Evolutionary conservation across 2,888 invertebrate species (phyloP), one percentile per base, ranked within the genome.

Genomic region (Tiliacea aurago): DNA sequence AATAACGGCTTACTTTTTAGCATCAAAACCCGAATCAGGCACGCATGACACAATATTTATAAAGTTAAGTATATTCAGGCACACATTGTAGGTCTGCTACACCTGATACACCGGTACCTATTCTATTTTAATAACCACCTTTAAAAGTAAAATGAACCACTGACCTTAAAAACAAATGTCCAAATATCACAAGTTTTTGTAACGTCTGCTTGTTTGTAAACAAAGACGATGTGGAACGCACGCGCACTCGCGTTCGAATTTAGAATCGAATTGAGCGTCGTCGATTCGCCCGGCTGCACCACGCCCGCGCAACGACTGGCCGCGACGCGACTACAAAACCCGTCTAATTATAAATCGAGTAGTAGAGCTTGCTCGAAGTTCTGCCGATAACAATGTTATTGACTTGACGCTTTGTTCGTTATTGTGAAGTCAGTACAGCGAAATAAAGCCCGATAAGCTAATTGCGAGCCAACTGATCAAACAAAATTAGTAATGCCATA

Each of bases 141-240:
- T 1, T 56, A 41, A 20, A 64, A 68, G 0, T 53, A 33, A 45
- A 47, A 43, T 23, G 18, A 61, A 23, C n/a, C 56, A 76, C 86
- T 64, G 65, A 86, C 86, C 86, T 74, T 70, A 4, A 51, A 62
- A 9, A 43, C 23, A 67, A 59, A 62, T 70, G 49, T 61, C 59
- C 68, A 66, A 73, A 73, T 55, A 70, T 59, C 73, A 73, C 69
- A 62, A 68, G 37, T 51, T 78, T 67, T 64, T 53, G 11, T 47
- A 63, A 70, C n/a, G 76, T 37, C 33, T 70, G 69, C 51, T 43
- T 68, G 65, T 91, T 91, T 89, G 90, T 91, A 91, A 91, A 91
- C 91, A 91, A 89, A 84, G 70, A 47, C 49, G 62, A 43, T 72
- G 73, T 78, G 51, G 73, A 68, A 70, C 72, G 83, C 83, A 85